Percentiles rank a stretch among this genome's conserved stretches.
Evolutionary conservation across 2,888 invertebrate species (phyloP).

Genomic region (Epirrita christyi): DNA sequence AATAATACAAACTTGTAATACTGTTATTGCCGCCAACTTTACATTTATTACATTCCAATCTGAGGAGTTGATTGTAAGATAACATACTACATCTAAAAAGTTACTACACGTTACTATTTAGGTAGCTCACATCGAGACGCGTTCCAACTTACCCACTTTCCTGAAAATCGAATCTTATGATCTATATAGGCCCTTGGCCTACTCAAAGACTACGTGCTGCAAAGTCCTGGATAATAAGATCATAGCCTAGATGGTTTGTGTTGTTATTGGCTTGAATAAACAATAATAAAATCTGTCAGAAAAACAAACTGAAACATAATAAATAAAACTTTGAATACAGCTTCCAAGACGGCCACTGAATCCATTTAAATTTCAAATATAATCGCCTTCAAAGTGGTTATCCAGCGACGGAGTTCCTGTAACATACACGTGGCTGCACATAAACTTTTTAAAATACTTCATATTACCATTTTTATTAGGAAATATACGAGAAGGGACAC

Average conservation of each 20-base stretch:
- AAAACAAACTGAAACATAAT: conserved; percentile 6
- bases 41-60: too few relatives aligned
- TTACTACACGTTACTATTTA: too few relatives aligned
- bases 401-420: conserved; percentile 36
- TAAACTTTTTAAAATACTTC: conserved; percentile 65
- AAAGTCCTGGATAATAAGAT: conserved; percentile 3
- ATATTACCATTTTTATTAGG: conserved; percentile 79
- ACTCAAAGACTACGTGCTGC: too few relatives aligned
- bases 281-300: background rate
- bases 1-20: too few relatives aligned
- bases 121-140: too few relatives aligned
- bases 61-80: too few relatives aligned
- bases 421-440: conserved; percentile 42
- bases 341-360: conserved; percentile 29
- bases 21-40: too few relatives aligned
- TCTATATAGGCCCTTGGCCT: background rate
- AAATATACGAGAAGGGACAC: conserved; percentile 64
- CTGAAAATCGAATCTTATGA: conserved; percentile 4
- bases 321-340: conserved; percentile 16
- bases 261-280: too few relatives aligned
- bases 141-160: background rate
- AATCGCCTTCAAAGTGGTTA: conserved; percentile 48
- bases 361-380: conserved; percentile 39
- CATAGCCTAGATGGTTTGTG: background rate
- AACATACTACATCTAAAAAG: too few relatives aligned